These are phyloP conservation scores for Chelonus formosanus DNA, from an alignment of 2,888 invertebrate species.

Conservation along the genomic window DNA sequence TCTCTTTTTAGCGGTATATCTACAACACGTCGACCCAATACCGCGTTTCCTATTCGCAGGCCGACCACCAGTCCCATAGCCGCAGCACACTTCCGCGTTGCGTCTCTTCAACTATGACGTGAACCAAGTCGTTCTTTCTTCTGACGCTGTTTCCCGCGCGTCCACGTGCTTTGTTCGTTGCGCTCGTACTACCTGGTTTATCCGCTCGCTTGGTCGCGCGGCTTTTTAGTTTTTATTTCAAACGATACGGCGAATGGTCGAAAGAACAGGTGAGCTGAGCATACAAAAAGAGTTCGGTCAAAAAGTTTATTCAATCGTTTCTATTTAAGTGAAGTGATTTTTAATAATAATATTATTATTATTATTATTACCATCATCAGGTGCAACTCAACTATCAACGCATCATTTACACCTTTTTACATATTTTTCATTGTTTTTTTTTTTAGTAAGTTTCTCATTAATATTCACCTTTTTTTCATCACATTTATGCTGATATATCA, in stretches of 20 bases:
- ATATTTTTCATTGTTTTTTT: too few relatives aligned
- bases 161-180: constrained; percentile 44
- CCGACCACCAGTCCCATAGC: constrained; percentile 28
- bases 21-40: constrained; percentile 9
- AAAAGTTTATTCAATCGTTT: background rate
- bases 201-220: constrained; percentile 18
- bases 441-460: too few relatives aligned
- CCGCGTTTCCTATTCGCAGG: constrained; percentile 23
- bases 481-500: too few relatives aligned
- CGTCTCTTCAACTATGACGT: constrained; percentile 43
- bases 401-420: too few relatives aligned
- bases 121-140: constrained; percentile 30
- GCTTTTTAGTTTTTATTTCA: constrained; percentile 2
- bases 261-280: background rate
- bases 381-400: too few relatives aligned
- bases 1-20: constrained; percentile 13
- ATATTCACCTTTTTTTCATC: too few relatives aligned
- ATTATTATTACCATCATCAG: too few relatives aligned
- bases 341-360: too few relatives aligned
- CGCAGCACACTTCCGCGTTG: constrained; percentile 42
- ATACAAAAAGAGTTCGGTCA: background rate
- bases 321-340: too few relatives aligned
- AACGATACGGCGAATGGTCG: background rate
- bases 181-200: constrained; percentile 34
- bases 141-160: constrained; percentile 28